phyloP scores from a whole-genome alignment of 2,888 invertebrate species.

The Cordylochernes scorpioides region DNA sequence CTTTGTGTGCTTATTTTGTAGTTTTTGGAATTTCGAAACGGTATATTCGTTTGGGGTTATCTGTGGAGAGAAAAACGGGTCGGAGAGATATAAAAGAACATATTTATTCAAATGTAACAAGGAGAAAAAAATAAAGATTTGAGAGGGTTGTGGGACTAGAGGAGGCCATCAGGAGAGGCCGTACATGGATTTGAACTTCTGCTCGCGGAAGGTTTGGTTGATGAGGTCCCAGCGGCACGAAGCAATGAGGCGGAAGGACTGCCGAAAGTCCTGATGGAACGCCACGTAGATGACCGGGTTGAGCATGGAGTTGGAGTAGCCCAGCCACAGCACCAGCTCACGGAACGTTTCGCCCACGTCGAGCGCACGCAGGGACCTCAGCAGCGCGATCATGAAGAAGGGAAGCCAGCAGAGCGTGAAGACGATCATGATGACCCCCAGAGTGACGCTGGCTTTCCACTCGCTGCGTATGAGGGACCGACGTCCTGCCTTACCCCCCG shows the following conservation, averaged over 20 bases:
- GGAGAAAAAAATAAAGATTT: too few species aligned
- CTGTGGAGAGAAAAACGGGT: too few species aligned
- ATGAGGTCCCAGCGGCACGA: slow-evolving; percentile 29
- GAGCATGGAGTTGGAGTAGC: slow-evolving; percentile 75
- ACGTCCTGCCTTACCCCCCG: slow-evolving; percentile 4
- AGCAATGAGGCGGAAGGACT: slow-evolving; percentile 79
- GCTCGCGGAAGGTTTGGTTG: slow-evolving; percentile 12
- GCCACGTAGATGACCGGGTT: slow-evolving; percentile 92
- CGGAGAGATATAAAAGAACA: too few species aligned
- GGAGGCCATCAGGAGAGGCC: too few species aligned
- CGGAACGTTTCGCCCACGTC: slow-evolving; percentile 43
- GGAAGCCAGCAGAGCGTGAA: slow-evolving; percentile 83
- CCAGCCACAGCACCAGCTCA: slow-evolving; percentile 65
- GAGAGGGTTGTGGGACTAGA: too few species aligned
- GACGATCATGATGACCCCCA: slow-evolving; percentile 85
- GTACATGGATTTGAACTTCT: slow-evolving; percentile 13
- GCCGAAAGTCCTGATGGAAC: slow-evolving; percentile 74
- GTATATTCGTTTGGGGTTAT: too few species aligned
- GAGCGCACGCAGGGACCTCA: slow-evolving; percentile 42
- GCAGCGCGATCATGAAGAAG: slow-evolving; percentile 74
- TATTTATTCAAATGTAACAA: too few species aligned
- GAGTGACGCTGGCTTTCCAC: slow-evolving; percentile 77
- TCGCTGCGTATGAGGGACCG: slow-evolving; percentile 31
- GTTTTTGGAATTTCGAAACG: too few species aligned
- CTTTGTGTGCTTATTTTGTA: too few species aligned